These are phyloP conservation scores for Lampropteryx suffumata DNA, from an alignment of 2,888 invertebrate genomes.

Conservation along the genomic window DNA sequence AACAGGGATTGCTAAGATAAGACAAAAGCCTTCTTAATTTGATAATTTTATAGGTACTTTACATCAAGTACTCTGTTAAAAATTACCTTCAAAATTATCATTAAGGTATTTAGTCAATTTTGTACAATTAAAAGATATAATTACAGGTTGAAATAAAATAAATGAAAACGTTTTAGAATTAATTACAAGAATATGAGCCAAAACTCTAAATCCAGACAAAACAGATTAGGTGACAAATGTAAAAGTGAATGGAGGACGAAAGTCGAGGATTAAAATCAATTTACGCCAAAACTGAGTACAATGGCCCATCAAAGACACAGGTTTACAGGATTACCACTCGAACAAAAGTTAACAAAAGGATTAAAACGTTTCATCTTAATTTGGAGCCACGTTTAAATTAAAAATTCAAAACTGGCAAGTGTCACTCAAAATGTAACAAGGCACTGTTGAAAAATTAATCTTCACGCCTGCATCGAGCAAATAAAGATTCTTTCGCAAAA, in stretches of 20 bases:
- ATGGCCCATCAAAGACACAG: conserved; percentile 50
- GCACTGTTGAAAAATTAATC: conserved; percentile 61
- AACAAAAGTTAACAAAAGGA: conserved; percentile 60
- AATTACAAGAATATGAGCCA: conserved; percentile 1
- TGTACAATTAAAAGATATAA: too few relatives aligned
- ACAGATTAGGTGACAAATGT: conserved; percentile 43
- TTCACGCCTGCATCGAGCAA: conserved; percentile 50
- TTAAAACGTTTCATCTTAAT: conserved; percentile 55
- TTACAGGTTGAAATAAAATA: background rate
- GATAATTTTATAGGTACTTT: too few relatives aligned
- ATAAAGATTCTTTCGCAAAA: conserved; percentile 58
- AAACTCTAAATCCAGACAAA: conserved; percentile 32
- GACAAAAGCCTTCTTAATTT: too few relatives aligned
- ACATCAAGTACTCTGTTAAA: too few relatives aligned
- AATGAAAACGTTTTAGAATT: conserved; percentile 2
- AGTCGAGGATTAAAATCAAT: conserved; percentile 52
- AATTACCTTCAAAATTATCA: too few relatives aligned
- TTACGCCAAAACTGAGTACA: conserved; percentile 48
- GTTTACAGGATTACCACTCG: conserved; percentile 52
- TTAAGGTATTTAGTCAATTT: too few relatives aligned
- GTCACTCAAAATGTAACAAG: conserved; percentile 74
- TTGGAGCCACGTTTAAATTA: conserved; percentile 55
- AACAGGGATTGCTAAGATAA: background rate
- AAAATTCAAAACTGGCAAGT: conserved; percentile 60
- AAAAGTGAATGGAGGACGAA: conserved; percentile 42